These are phyloP conservation scores for Microcebus tavaratra DNA, from an alignment of 2,113 vertebrate genomes.

Conservation along the genomic window DNA sequence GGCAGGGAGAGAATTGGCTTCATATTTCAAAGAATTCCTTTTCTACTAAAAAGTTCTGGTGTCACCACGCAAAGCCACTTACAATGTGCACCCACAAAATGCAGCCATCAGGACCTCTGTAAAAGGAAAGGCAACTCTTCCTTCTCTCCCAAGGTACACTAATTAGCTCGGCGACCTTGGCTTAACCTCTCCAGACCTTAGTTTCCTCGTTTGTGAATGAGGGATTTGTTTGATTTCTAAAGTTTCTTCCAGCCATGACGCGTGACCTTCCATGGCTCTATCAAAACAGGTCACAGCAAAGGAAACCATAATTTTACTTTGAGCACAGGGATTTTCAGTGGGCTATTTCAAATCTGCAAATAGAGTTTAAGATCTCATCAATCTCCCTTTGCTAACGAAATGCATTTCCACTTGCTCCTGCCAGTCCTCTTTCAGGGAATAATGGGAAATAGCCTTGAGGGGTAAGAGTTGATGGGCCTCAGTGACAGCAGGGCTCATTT, in stretches of 20 bases:
- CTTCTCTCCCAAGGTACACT: not conserved
- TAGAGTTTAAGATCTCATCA: not conserved
- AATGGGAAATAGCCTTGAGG: not conserved
- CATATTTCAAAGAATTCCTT: conserved; percentile 65
- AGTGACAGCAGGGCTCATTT: not conserved
- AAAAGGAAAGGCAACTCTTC: not conserved
- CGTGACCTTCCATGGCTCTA: not conserved
- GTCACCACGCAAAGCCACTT: not conserved
- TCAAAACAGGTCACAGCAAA: conserved; percentile 37
- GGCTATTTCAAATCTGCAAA: conserved; percentile 20
- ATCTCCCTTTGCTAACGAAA: not conserved
- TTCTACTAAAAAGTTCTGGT: conserved; percentile 35
- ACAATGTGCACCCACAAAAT: not conserved
- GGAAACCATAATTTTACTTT: conserved; percentile 12
- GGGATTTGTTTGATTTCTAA: conserved; percentile 50
- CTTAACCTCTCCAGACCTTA: conserved; percentile 10
- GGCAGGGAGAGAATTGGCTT: conserved; percentile 59
- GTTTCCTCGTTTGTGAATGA: conserved; percentile 57
- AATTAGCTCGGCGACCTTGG: conserved; percentile 52
- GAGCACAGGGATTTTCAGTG: not conserved
- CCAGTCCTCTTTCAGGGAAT: not conserved
- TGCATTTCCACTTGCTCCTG: not conserved
- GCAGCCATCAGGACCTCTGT: not conserved
- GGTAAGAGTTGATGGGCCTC: not conserved
- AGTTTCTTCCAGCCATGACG: conserved; percentile 6